phyloP scores from a whole-genome alignment of 1,140 invertebrate genomes.

The Aricia agestis region DNA sequence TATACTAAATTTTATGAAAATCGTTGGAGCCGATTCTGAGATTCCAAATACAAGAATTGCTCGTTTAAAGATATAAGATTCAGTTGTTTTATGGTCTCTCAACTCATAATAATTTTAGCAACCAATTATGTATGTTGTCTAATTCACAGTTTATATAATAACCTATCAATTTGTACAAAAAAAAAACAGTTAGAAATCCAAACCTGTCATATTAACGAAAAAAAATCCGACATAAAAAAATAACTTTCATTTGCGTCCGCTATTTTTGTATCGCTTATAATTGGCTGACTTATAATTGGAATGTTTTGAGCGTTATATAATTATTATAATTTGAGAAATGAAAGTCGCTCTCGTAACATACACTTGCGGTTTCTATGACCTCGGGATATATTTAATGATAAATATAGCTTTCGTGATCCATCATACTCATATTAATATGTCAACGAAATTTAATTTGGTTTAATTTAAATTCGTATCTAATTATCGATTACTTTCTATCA shows the following conservation, averaged over 20 bases:
- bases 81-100: neutral
- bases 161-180: neutral
- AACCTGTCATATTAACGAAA: neutral
- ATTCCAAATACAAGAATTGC: no score
- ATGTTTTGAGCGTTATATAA: constrained; percentile 1
- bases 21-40: no score
- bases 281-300: neutral
- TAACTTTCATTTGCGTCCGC: neutral
- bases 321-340: neutral
- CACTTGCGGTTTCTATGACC: neutral
- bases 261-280: neutral
- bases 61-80: no score
- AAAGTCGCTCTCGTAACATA: neutral
- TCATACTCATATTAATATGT: neutral
- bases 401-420: neutral
- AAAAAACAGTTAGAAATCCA: neutral
- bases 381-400: neutral
- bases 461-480: neutral
- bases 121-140: no score
- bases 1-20: no score
- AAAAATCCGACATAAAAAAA: neutral
- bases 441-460: neutral
- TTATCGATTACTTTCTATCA: no score
- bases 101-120: neutral
- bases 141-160: no score